Evolutionary conservation across 2,888 invertebrate genomes (phyloP).

Genomic region (Drosophila bunnanda): DNA sequence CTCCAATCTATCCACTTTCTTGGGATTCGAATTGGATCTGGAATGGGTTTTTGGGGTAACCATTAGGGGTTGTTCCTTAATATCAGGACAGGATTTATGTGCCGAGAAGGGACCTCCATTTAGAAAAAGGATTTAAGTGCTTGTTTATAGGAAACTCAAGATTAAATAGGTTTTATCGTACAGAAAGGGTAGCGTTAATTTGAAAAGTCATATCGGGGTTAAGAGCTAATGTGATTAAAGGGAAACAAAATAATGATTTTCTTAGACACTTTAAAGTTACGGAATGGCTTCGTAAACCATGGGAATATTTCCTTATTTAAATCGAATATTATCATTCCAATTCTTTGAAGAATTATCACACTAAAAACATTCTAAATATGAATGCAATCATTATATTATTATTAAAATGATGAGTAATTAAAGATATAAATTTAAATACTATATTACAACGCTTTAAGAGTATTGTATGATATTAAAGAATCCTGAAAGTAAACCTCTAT

Average conservation of each 20-base stretch:
- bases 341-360: background rate
- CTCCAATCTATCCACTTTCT: constrained; percentile 33
- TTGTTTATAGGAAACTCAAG: constrained; percentile 17
- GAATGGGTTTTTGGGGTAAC: constrained; percentile 18
- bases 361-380: too few species aligned
- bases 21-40: constrained; percentile 41
- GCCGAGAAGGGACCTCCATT: background rate
- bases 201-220: background rate
- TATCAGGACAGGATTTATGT: constrained; percentile 26
- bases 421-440: background rate
- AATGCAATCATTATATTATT: background rate
- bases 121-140: constrained; percentile 9
- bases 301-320: too few species aligned
- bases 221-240: constrained; percentile 3
- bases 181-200: constrained; percentile 1
- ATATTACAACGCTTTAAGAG: background rate
- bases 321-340: background rate
- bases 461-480: background rate
- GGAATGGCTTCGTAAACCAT: background rate
- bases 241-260: background rate
- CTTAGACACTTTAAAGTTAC: background rate
- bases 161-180: background rate
- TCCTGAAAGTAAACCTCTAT: background rate
- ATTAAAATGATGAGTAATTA: background rate
- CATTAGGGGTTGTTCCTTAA: constrained; percentile 29